Evolutionary conservation across 2,888 invertebrate genomes (phyloP).

Genomic region (Luffia ferchaultella): DNA sequence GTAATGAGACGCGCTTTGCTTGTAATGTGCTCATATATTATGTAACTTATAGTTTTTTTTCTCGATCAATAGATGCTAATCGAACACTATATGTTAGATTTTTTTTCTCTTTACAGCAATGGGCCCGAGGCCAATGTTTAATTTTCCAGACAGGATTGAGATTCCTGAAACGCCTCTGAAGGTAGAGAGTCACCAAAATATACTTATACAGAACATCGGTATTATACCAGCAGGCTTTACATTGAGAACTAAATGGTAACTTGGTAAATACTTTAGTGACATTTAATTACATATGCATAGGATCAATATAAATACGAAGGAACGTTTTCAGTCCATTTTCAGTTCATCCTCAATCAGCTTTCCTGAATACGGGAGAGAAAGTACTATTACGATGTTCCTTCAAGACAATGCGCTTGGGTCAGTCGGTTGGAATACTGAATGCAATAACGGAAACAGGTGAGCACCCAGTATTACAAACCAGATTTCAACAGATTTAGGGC

Average conservation of each 20-base stretch:
- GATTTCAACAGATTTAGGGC: too few relatives aligned
- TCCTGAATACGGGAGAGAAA: slow-evolving; percentile 50
- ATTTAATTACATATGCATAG: too few relatives aligned
- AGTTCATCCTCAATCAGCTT: slow-evolving; percentile 56
- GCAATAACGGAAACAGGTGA: slow-evolving; percentile 47
- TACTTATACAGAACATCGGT: slow-evolving; percentile 32
- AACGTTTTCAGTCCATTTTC: slow-evolving; percentile 59
- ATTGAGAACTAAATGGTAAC: slow-evolving; percentile 36
- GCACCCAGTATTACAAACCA: too few relatives aligned
- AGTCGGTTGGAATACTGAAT: slow-evolving; percentile 31
- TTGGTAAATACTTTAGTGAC: too few relatives aligned
- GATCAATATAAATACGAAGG: too few relatives aligned
- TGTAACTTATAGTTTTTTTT: too few relatives aligned
- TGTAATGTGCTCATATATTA: too few relatives aligned
- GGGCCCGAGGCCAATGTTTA: slow-evolving; percentile 46
- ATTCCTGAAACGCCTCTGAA: slow-evolving; percentile 42
- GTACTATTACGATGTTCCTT: slow-evolving; percentile 58
- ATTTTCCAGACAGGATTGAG: slow-evolving; percentile 40
- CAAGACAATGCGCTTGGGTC: slow-evolving; percentile 51
- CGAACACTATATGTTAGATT: too few relatives aligned
- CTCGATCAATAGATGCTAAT: too few relatives aligned
- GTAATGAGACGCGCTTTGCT: too few relatives aligned
- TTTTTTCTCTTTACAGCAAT: slow-evolving; percentile 36
- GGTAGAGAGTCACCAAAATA: slow-evolving; percentile 27
- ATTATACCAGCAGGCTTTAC: slow-evolving; percentile 37